Percentiles rank a stretch among this genome's conserved stretches.
Evolutionary conservation across 2,113 vertebrate genomes (phyloP).

Genomic region (Anolis carolinensis): DNA sequence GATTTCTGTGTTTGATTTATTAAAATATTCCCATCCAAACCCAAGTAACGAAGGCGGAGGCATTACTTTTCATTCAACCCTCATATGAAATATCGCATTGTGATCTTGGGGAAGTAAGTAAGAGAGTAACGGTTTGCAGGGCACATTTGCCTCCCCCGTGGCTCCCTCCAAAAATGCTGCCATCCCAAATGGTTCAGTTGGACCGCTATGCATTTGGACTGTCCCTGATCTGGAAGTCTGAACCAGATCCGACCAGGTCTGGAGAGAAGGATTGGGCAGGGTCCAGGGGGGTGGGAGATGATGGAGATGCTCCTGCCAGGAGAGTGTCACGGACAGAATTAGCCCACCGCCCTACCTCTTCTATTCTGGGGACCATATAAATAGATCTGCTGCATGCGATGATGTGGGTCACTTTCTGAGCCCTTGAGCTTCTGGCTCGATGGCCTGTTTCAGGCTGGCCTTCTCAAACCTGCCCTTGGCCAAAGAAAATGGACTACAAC

Average conservation of each 20-base stretch:
- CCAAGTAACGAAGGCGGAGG: too few relatives aligned
- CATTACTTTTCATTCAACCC: too few relatives aligned
- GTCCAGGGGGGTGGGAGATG: background rate
- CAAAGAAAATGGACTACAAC: too few relatives aligned
- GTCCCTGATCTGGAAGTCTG: background rate
- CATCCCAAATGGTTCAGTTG: background rate
- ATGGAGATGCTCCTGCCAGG: background rate
- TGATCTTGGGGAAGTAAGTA: background rate
- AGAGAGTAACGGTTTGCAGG: too few relatives aligned
- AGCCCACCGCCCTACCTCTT: background rate
- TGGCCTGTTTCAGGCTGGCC: too few relatives aligned
- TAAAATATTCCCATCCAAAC: too few relatives aligned
- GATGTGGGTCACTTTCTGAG: background rate
- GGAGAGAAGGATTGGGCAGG: background rate
- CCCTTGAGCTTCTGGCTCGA: too few relatives aligned
- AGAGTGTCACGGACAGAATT: background rate
- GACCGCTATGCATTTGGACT: background rate
- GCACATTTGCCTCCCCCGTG: background rate
- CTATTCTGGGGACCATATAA: background rate
- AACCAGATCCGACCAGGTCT: background rate
- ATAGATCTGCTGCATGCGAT: background rate
- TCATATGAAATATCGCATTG: background rate
- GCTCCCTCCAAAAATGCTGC: background rate
- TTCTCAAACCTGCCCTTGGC: too few relatives aligned
- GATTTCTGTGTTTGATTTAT: too few relatives aligned